A percentile compares a stretch with the other conserved stretches of the same genome.
Conservation (phyloP, 2,797 vertebrate genomes). For the Peromyscus attwateri region DNA sequence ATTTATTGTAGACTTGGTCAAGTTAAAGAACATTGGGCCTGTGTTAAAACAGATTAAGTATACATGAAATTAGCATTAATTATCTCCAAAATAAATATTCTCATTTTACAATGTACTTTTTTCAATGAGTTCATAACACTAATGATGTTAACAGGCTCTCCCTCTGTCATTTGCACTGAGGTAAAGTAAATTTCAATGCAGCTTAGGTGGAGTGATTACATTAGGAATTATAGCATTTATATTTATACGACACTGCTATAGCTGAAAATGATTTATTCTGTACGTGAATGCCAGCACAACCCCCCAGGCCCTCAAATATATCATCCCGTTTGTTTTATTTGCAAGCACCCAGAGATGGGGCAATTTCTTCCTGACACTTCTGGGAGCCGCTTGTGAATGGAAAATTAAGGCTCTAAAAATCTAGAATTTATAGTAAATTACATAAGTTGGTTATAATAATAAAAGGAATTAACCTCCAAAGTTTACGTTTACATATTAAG, state of each 20-base stretch:
- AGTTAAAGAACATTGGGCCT: conserved; percentile 45
- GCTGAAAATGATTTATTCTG: conserved; percentile 37
- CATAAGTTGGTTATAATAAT: conserved; percentile 14
- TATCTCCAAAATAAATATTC: conserved; percentile 57
- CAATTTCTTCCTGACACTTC: neutral
- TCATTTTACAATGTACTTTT: conserved; percentile 45
- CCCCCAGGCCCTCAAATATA: neutral
- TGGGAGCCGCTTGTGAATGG: neutral
- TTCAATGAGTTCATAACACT: neutral
- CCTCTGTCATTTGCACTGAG: neutral
- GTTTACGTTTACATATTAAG: conserved; percentile 28
- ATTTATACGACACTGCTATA: neutral
- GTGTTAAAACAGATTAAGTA: conserved; percentile 32
- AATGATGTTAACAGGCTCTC: conserved; percentile 25
- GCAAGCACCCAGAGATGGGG: neutral
- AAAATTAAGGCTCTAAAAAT: conserved; percentile 50
- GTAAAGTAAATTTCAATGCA: conserved; percentile 45
- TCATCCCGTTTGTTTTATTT: neutral
- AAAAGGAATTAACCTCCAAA: conserved; percentile 22
- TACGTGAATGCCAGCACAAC: neutral
- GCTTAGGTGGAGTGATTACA: neutral
- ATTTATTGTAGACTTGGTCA: conserved; percentile 44
- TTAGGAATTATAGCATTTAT: neutral
- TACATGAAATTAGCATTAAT: conserved; percentile 60
- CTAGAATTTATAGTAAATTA: neutral